A percentile compares a stretch with the other conserved stretches of the same genome.
Evolutionary conservation across 2,888 invertebrate genomes (phyloP).

Genomic region (Aphrophora alni): DNA sequence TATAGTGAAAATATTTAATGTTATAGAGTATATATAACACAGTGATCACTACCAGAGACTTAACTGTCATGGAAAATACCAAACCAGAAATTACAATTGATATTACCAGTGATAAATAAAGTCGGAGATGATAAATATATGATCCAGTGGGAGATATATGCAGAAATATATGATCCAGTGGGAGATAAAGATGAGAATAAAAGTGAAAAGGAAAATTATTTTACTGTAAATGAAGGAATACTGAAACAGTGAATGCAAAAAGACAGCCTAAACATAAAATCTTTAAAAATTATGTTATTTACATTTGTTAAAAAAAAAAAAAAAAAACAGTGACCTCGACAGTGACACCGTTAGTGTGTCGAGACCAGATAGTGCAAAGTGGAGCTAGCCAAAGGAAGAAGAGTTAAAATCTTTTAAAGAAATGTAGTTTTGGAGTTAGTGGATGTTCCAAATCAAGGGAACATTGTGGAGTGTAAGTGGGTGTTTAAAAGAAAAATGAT

Average conservation of each 20-base stretch:
- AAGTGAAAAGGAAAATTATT: not conserved
- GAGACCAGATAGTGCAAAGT: not conserved
- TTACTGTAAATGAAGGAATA: not conserved
- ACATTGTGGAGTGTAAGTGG: not conserved
- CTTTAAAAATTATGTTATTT: not conserved
- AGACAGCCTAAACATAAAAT: not conserved
- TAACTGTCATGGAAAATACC: slow-evolving; percentile 32
- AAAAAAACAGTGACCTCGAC: not conserved
- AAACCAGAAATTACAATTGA: slow-evolving; percentile 19
- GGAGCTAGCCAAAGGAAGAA: not conserved
- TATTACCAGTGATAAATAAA: slow-evolving; percentile 51
- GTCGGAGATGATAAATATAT: slow-evolving; percentile 37
- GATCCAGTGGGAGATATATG: not conserved
- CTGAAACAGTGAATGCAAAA: not conserved
- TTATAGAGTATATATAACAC: not conserved
- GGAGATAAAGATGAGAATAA: not conserved
- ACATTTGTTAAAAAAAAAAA: not conserved
- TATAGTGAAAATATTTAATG: not conserved
- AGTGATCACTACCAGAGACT: slow-evolving; percentile 18
- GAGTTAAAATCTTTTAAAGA: not conserved
- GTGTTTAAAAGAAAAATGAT: not conserved
- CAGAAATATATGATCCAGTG: not conserved
- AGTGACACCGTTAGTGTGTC: not conserved
- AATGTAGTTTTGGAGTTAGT: not conserved
- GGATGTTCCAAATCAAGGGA: not conserved